Base-by-base conservation (phyloP, 1,140 invertebrate species). In the Tenebrio molitor region DNA sequence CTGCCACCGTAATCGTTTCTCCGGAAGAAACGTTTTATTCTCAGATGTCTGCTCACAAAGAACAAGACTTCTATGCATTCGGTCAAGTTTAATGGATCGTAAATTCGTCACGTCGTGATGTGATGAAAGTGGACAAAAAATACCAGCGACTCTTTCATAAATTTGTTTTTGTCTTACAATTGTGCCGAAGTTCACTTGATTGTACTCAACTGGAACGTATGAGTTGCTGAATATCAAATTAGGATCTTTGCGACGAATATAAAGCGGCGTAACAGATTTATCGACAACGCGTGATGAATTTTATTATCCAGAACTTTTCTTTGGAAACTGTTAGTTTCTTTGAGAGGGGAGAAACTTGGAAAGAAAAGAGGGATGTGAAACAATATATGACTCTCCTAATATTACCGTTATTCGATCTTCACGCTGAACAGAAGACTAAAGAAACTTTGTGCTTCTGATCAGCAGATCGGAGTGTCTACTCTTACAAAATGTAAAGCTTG, bases 1-100 rank as follows among this genome's bases (percentile, higher is more conserved):
- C 25, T 15, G 25, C 23, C 50, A 29, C 2, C 16, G 23, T 58
- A 46, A 46, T 3, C 14, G 42, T 46, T 10, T 15, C 5, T 4
- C 15, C 12, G 14, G 12, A 46, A 46, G 42, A 46, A 46, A 15
- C 15, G 42, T 46, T 46, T 39, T 39, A 39, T 39, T 39, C 17
- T 46, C 12, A 16, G 42, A 19, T 46, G 14, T 58, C n/a, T 14
- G 23, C 21, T 7, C n/a, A 12, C 23, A 29, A 50, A 50, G 7
- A 2, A 58, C 50, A 29, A 25, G 23, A 58, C 12, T 58, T 58
- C 21, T 29, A 25, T 58, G 50, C 50, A 29, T 58, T 33, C 16
- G 50, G 50, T 58, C 50, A 29, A 58, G 23, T 58, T 58, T 58
- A 58, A 58, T 58, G 50, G 50, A 58, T 25, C n/a, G 50, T 29